Percentiles rank a stretch among this genome's conserved stretches.
Evolutionary conservation across 1,140 invertebrate genomes (phyloP).

Genomic region (Branchinecta lindahli): DNA sequence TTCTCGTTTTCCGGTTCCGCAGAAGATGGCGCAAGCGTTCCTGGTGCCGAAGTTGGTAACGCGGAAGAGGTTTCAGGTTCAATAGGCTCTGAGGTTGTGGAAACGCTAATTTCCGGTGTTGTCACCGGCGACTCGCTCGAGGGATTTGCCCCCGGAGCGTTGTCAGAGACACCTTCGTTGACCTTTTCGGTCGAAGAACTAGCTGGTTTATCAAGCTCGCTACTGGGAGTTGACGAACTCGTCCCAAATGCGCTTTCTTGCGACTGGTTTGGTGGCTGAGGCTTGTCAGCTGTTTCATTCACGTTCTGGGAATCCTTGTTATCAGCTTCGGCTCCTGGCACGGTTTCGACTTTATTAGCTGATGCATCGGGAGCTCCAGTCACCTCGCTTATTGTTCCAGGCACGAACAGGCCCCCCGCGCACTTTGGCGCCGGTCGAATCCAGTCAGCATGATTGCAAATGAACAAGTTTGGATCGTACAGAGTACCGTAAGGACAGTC

Average conservation of each 20-base stretch:
- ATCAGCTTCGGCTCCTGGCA: too few species aligned
- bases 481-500: slow-evolving; percentile 30
- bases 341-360: too few species aligned
- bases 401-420: neutral
- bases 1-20: neutral
- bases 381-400: neutral
- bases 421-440: slow-evolving; percentile 16
- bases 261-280: too few species aligned
- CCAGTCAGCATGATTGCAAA: slow-evolving; percentile 22
- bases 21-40: neutral
- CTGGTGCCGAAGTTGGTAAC: neutral
- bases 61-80: neutral
- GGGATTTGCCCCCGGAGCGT: too few species aligned
- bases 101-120: neutral
- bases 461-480: slow-evolving; percentile 30
- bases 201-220: too few species aligned
- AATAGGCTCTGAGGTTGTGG: neutral
- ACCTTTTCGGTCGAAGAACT: too few species aligned
- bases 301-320: too few species aligned
- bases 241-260: too few species aligned
- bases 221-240: too few species aligned
- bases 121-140: neutral
- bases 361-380: neutral
- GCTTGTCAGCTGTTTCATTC: too few species aligned
- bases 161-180: too few species aligned